A percentile compares a stretch with the other conserved stretches of the same genome.
These are phyloP conservation scores for Montipora capricornis DNA, from an alignment of 64 coral and sea anemone species.

Conservation along the genomic window DNA sequence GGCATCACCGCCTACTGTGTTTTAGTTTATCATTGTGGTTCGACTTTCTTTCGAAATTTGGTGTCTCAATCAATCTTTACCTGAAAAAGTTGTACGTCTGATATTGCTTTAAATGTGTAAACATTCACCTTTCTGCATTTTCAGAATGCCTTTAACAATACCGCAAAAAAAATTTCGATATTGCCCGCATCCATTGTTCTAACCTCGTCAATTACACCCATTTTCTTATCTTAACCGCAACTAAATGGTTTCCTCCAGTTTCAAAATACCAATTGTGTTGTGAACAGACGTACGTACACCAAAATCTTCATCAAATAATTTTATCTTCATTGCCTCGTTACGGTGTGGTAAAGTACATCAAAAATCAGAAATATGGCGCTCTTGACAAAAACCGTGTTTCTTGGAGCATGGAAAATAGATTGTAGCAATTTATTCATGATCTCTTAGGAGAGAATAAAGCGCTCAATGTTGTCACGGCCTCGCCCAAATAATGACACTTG, in stretches of 20 bases:
- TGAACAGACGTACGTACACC: not conserved
- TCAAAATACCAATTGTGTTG: not conserved
- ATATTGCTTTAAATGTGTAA: not conserved
- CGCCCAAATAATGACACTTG: slow-evolving; percentile 41
- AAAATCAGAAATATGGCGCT: not conserved
- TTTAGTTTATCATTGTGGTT: no score
- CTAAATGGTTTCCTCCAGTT: not conserved
- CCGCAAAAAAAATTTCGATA: not conserved
- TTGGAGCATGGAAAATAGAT: not conserved
- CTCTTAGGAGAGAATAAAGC: not conserved
- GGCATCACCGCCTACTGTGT: no score
- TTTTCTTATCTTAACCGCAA: not conserved
- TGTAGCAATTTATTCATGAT: not conserved
- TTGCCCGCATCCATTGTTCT: not conserved
- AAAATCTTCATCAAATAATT: not conserved
- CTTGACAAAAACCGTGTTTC: not conserved
- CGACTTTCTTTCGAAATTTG: not conserved
- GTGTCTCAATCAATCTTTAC: not conserved
- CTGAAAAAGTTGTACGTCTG: not conserved
- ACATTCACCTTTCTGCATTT: not conserved
- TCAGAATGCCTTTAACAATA: slow-evolving; percentile 21
- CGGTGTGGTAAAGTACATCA: no score
- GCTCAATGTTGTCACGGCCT: not conserved
- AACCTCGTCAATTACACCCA: not conserved
- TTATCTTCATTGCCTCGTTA: no score